Evolutionary conservation across 2,113 vertebrate species (phyloP), one percentile per base, ranked within the genome.

Genomic region (Gobius niger): DNA sequence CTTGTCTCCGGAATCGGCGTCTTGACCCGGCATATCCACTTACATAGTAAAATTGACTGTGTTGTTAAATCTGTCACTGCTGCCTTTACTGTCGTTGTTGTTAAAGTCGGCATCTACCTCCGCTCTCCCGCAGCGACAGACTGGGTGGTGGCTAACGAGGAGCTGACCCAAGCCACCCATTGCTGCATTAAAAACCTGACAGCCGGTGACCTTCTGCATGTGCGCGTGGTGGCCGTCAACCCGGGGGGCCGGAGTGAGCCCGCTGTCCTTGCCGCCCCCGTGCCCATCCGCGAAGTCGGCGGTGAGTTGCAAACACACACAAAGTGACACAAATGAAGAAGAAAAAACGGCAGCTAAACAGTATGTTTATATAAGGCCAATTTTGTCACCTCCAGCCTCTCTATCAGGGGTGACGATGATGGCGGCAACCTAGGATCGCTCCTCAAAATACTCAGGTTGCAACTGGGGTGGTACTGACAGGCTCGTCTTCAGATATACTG

Each of bases 161-260:
- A 94, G 70, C 91, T 93, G 59, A 91, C 91, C 24, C 77, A 89
- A 44, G 89, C 92, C 46, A 95, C 93, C 19, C 90, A 89, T 18
- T 92, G 83, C 81, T 92, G 91, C 0, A 51, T 98, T 79, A 89
- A 84, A 69, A 78, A 92, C 5, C 94, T 98, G 57, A 54, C 77
- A 13, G 69, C 91, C 0, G 94, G 95, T 0, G 95, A 96, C 64
- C 90, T 94, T 80, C 72, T 99, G 81, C 85, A 88, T 0, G 76
- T 95, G 5, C 91, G 93, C 0, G 95, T 99, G 71, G 74, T 85
- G 18, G 94, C 95, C 0, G 86, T 95, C n/a, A 95, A 93, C 3
- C 67, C 89, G 0, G 89, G 85, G 0, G 95, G 94, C 0, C 70
- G 81, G 14, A 95, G 95, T 0, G 83, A 84, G 0, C 92, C 95